Evolutionary conservation across 2,888 invertebrate genomes (phyloP).

Genomic region (Amblyjoppa proteus): DNA sequence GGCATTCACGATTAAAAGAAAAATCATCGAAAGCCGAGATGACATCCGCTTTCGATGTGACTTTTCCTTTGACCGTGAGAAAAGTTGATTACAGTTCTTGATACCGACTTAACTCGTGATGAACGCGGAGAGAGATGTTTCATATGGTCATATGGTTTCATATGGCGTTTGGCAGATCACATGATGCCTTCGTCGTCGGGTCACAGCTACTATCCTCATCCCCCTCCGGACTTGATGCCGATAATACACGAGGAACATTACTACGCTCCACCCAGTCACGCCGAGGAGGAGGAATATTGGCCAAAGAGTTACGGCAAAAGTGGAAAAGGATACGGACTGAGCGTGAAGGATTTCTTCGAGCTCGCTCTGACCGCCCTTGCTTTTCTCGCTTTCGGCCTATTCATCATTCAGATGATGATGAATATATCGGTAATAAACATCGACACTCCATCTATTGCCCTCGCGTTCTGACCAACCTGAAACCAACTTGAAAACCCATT

Average conservation of each 20-base stretch:
- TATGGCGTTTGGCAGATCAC: slow-evolving; percentile 21
- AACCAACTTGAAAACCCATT: no score
- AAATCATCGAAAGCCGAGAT: no score
- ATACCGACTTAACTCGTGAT: background rate
- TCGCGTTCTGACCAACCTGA: no score
- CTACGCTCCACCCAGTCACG: slow-evolving; percentile 70
- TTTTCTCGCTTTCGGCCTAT: slow-evolving; percentile 93
- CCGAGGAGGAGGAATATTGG: slow-evolving; percentile 76
- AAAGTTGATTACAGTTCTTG: background rate
- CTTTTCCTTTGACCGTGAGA: no score
- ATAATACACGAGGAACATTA: slow-evolving; percentile 81
- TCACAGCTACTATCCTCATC: slow-evolving; percentile 73
- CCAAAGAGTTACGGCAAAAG: slow-evolving; percentile 82
- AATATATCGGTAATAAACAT: slow-evolving; percentile 88
- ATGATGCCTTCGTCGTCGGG: slow-evolving; percentile 77
- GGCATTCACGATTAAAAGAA: no score
- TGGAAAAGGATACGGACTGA: slow-evolving; percentile 87
- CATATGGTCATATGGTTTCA: background rate
- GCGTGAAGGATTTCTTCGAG: slow-evolving; percentile 91
- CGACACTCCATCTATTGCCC: background rate
- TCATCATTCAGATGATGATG: slow-evolving; percentile 92
- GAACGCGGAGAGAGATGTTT: background rate
- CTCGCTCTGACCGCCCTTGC: slow-evolving; percentile 93
- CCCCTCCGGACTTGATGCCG: slow-evolving; percentile 71
- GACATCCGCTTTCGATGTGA: no score